phyloP scores from a whole-genome alignment of 1,140 invertebrate genomes.

The Drosophila ohnishii region DNA sequence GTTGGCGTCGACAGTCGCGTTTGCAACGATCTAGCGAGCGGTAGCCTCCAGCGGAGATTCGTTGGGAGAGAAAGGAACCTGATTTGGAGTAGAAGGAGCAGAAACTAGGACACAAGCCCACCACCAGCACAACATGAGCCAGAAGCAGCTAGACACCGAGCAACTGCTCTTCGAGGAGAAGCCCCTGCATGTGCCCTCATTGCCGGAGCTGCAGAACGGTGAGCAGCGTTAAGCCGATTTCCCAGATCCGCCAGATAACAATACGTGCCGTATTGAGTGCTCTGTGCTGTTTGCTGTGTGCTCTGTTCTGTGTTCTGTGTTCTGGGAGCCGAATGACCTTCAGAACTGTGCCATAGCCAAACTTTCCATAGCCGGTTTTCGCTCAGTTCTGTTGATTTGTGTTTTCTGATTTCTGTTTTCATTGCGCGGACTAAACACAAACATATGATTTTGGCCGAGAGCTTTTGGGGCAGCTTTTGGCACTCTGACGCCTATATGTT shows the following conservation, averaged over 20 bases:
- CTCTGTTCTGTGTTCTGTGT: conserved; percentile 6
- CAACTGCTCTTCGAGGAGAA: conserved; percentile 83
- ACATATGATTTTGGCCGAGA: conserved; percentile 37
- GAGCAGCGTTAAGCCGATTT: conserved; percentile 38
- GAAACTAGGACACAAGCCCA: conserved; percentile 44
- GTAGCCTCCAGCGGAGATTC: conserved; percentile 18
- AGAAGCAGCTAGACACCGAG: conserved; percentile 60
- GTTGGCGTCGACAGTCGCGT: conserved; percentile 56
- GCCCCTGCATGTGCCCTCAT: conserved; percentile 83
- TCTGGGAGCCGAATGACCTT: conserved; percentile 65
- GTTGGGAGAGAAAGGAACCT: conserved; percentile 9
- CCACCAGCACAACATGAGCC: conserved; percentile 47
- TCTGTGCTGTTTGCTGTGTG: not conserved
- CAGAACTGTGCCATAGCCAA: conserved; percentile 65
- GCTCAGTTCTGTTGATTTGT: conserved; percentile 23
- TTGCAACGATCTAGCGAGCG: conserved; percentile 61
- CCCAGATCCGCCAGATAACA: conserved; percentile 25
- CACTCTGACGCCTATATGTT: not conserved
- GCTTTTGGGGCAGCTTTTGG: conserved; percentile 50
- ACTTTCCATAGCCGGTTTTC: conserved; percentile 73
- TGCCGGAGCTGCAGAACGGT: conserved; percentile 84
- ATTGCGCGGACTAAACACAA: conserved; percentile 43
- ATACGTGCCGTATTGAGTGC: conserved; percentile 23
- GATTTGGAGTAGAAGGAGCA: conserved; percentile 2
- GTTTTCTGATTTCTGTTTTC: conserved; percentile 18